A percentile compares a stretch with the other conserved stretches of the same genome.
Conservation (phyloP, 2,113 vertebrate genomes). For the Melanotaenia duboulayi region DNA sequence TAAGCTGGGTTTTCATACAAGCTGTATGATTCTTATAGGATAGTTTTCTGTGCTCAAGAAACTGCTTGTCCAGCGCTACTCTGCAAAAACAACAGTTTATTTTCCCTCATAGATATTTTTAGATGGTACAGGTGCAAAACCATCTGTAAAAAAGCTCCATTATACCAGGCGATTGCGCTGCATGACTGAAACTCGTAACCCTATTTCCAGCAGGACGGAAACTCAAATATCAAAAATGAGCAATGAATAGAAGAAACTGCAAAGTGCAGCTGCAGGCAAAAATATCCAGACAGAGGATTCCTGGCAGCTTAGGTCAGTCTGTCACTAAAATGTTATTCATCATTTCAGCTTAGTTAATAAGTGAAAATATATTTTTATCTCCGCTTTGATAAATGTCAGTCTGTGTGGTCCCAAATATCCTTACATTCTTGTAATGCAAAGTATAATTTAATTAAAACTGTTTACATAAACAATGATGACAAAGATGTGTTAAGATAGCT, state of each 20-base stretch:
- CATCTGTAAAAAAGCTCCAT: conserved; percentile 7
- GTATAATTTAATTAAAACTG: conserved; percentile 34
- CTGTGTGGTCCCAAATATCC: conserved; percentile 28
- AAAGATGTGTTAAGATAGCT: conserved; percentile 11
- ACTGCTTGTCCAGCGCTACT: conserved; percentile 11
- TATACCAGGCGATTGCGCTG: conserved; percentile 10
- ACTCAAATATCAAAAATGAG: conserved; percentile 43
- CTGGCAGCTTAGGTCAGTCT: conserved; percentile 46
- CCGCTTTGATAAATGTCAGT: not conserved
- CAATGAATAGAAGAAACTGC: conserved; percentile 19
- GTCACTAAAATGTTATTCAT: conserved; percentile 28
- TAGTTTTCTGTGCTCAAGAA: conserved; percentile 15
- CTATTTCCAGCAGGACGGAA: conserved; percentile 17
- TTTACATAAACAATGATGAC: conserved; percentile 18
- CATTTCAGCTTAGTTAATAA: conserved; percentile 34
- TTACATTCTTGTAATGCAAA: conserved; percentile 30
- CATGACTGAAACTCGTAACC: conserved; percentile 32
- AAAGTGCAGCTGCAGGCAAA: conserved; percentile 29
- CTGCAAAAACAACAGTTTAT: conserved; percentile 7
- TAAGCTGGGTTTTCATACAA: conserved; percentile 9
- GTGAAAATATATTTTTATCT: conserved; percentile 53
- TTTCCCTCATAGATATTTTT: conserved; percentile 1
- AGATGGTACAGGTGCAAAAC: conserved; percentile 36
- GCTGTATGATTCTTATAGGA: not conserved
- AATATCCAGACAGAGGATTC: conserved; percentile 34